Evolutionary conservation across 92 coral and sea anemone genomes (phyloP).

Genomic region (Muricea muricata): DNA sequence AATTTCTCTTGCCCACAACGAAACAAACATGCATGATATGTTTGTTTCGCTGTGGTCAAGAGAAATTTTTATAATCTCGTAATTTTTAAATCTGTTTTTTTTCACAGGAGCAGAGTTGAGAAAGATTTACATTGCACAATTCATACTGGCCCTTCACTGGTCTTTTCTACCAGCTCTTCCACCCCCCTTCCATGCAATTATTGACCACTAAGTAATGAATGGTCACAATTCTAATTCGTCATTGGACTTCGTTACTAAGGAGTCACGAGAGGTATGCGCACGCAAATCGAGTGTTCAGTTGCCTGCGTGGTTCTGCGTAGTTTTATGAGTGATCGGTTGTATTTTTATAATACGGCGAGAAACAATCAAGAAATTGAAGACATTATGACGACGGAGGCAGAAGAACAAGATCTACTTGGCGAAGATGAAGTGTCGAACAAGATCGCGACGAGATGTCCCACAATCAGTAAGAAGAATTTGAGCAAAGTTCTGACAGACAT

Average conservation of each 20-base stretch:
- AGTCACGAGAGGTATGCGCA: background rate
- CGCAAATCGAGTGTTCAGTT: background rate
- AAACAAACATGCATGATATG: no score
- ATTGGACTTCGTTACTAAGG: constrained; percentile 18
- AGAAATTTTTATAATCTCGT: no score
- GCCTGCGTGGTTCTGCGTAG: background rate
- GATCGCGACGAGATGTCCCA: background rate
- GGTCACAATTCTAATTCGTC: constrained; percentile 30
- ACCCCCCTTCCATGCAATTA: no score
- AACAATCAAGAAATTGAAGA: background rate
- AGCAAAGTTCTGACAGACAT: background rate
- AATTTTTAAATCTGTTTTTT: no score
- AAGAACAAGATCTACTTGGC: background rate
- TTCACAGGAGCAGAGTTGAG: no score
- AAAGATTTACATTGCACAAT: no score
- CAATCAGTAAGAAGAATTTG: background rate
- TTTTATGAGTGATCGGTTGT: background rate
- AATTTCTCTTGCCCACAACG: no score
- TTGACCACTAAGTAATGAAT: no score
- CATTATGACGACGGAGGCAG: background rate
- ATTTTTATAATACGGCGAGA: background rate
- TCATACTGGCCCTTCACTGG: no score
- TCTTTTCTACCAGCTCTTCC: no score
- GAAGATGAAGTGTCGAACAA: background rate
- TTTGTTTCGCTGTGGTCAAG: no score